Percentiles rank a stretch among this genome's conserved stretches.
phyloP scores from a whole-genome alignment of 2,797 vertebrate species.

The Pampus argenteus region DNA sequence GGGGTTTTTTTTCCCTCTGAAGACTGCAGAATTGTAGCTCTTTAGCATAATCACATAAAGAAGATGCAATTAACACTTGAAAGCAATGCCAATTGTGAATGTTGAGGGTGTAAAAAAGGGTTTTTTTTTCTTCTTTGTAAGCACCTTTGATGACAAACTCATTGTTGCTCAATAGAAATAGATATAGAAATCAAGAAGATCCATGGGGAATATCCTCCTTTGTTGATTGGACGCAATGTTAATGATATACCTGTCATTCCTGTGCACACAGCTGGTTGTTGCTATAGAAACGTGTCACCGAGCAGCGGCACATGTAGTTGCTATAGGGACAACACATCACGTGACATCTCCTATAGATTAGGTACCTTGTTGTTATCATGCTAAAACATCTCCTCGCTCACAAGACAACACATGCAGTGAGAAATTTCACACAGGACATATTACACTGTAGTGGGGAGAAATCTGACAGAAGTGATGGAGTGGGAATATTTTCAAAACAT shows the following conservation, averaged over 20 bases:
- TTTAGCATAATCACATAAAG: constrained; percentile 3
- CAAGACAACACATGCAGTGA: neutral
- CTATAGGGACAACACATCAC: constrained; percentile 67
- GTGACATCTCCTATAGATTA: constrained; percentile 61
- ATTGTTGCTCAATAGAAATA: neutral
- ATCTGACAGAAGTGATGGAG: neutral
- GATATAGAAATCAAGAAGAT: neutral
- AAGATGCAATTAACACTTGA: constrained; percentile 40
- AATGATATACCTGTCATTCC: constrained; percentile 60
- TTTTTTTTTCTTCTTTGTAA: neutral
- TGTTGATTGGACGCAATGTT: constrained; percentile 16
- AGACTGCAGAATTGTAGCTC: neutral
- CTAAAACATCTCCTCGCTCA: constrained; percentile 17
- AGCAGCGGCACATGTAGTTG: constrained; percentile 65
- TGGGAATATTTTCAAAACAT: neutral
- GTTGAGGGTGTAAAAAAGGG: neutral
- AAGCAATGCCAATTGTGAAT: neutral
- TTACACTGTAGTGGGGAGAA: neutral
- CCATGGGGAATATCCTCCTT: constrained; percentile 5
- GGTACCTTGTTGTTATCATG: constrained; percentile 19
- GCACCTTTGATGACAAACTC: constrained; percentile 16
- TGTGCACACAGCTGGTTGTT: constrained; percentile 69
- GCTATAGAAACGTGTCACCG: constrained; percentile 77
- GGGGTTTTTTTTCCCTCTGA: neutral
- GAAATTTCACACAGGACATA: constrained; percentile 11